Percentiles rank a stretch among this genome's conserved stretches.
These are phyloP conservation scores for Phymatocera aterrima DNA, from an alignment of 2,888 invertebrate genomes.

Conservation along the genomic window DNA sequence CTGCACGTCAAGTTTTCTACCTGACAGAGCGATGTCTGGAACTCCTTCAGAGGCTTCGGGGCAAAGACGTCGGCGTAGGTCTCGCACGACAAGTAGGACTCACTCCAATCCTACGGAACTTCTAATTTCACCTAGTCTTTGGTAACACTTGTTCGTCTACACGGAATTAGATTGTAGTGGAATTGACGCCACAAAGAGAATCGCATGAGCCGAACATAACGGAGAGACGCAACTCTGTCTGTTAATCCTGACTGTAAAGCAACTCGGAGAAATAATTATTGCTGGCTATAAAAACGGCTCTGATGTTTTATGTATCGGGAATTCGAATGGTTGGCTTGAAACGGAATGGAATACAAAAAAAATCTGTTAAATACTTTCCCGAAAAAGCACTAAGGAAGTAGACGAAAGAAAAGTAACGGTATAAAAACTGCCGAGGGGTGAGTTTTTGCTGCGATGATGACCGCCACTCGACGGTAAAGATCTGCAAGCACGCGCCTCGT, in stretches of 20 bases:
- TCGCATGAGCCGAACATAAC: background rate
- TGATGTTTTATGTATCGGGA: slow-evolving; percentile 10
- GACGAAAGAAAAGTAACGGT: background rate
- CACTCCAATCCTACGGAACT: background rate
- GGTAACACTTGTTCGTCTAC: background rate
- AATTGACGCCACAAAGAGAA: background rate
- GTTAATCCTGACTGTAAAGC: background rate
- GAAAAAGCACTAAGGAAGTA: background rate
- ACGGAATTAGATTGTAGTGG: background rate
- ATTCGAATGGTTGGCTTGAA: background rate
- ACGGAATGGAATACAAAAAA: background rate
- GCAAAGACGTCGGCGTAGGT: background rate
- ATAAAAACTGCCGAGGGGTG: slow-evolving; percentile 7
- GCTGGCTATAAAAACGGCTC: background rate
- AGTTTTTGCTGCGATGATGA: slow-evolving; percentile 43
- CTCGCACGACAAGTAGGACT: background rate
- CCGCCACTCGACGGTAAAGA: slow-evolving; percentile 28
- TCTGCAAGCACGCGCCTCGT: background rate
- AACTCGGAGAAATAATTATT: background rate
- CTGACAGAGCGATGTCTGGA: slow-evolving; percentile 24
- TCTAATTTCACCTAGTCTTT: slow-evolving; percentile 11
- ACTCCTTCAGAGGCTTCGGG: slow-evolving; percentile 2
- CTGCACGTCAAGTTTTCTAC: slow-evolving; percentile 14
- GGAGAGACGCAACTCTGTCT: background rate
- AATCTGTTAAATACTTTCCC: slow-evolving; percentile 14